These are phyloP conservation scores for Sitophilus oryzae DNA, from an alignment of 1,140 invertebrate species.

Conservation along the genomic window DNA sequence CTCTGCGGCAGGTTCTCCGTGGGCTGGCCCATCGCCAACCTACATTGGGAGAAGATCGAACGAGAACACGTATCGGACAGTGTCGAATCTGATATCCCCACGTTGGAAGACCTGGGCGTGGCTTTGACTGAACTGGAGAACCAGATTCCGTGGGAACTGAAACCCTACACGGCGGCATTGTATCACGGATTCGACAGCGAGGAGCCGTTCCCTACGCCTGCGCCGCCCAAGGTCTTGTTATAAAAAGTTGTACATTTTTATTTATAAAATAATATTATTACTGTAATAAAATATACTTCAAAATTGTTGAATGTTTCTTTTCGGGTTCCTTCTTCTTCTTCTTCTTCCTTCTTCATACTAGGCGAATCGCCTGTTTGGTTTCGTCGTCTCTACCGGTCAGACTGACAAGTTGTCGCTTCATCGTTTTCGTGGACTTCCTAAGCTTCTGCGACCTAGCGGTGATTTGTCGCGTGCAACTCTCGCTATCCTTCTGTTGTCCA, in stretches of 20 bases:
- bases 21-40: conserved; percentile 57
- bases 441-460: too few species aligned
- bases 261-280: background rate
- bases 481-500: too few species aligned
- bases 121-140: conserved; percentile 67
- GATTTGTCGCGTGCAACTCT: too few species aligned
- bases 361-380: too few species aligned
- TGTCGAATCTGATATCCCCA: conserved; percentile 59
- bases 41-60: conserved; percentile 77
- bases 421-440: too few species aligned
- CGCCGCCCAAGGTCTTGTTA: conserved; percentile 46
- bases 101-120: conserved; percentile 83
- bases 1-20: conserved; percentile 54
- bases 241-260: conserved; percentile 16
- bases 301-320: too few species aligned
- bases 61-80: conserved; percentile 70
- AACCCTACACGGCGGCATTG: conserved; percentile 53
- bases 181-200: conserved; percentile 75
- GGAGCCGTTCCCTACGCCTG: conserved; percentile 55
- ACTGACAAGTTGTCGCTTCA: too few species aligned
- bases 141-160: conserved; percentile 71
- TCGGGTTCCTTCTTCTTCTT: too few species aligned
- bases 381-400: too few species aligned
- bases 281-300: background rate
- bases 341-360: too few species aligned